phyloP scores from a whole-genome alignment of 2,888 invertebrate genomes.

The Papilio gigon region DNA sequence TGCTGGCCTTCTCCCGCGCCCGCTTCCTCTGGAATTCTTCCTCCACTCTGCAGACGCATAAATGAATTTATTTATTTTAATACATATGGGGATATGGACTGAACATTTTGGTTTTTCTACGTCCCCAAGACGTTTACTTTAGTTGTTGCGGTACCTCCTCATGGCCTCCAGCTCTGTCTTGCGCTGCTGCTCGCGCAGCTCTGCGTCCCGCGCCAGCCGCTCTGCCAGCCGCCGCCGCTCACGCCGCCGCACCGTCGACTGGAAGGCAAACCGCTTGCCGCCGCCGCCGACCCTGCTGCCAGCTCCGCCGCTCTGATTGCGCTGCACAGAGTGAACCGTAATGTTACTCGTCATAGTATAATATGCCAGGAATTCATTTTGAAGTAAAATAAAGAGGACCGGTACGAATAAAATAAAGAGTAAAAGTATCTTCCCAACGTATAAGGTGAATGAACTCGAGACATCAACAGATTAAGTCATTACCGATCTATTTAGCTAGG shows the following conservation, averaged over 20 bases:
- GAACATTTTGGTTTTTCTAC: background rate
- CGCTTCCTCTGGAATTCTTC: slow-evolving; percentile 94
- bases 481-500: slow-evolving; percentile 42
- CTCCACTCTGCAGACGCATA: slow-evolving; percentile 83
- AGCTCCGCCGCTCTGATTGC: slow-evolving; percentile 53
- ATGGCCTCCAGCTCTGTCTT: slow-evolving; percentile 90
- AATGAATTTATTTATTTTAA: background rate
- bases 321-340: slow-evolving; percentile 55
- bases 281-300: slow-evolving; percentile 49
- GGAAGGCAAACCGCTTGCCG: slow-evolving; percentile 89
- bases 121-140: background rate
- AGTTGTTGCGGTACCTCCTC: slow-evolving; percentile 76
- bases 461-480: slow-evolving; percentile 19
- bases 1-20: slow-evolving; percentile 88
- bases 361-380: background rate
- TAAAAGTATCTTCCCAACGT: background rate
- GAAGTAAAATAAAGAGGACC: background rate
- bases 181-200: slow-evolving; percentile 88
- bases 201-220: slow-evolving; percentile 88
- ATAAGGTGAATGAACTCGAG: slow-evolving; percentile 5
- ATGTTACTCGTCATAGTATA: background rate
- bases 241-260: slow-evolving; percentile 91
- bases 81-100: background rate
- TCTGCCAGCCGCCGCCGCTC: slow-evolving; percentile 89
- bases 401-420: background rate